phyloP scores from a whole-genome alignment of 2,113 vertebrate species.

The Malurus cyaneus region DNA sequence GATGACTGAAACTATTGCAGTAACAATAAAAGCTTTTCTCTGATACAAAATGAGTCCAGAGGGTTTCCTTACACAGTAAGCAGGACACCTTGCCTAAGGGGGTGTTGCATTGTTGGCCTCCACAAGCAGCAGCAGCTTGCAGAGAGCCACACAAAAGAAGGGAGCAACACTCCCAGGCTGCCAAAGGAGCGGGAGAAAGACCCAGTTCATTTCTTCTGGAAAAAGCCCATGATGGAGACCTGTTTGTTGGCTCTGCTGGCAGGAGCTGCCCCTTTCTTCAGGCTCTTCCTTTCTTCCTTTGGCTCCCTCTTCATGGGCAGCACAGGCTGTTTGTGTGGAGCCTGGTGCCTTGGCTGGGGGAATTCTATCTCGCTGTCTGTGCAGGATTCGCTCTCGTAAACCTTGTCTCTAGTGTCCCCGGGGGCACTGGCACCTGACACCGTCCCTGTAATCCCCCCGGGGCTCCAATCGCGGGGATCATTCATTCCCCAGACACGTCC shows the following conservation, averaged over 20 bases:
- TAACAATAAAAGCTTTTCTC: background rate
- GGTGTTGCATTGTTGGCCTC: background rate
- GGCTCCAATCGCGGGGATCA: accelerated
- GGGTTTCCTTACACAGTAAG: conserved; percentile 70
- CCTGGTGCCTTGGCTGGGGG: conserved; percentile 33
- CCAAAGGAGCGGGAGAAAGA: background rate
- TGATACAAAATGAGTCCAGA: conserved; percentile 1
- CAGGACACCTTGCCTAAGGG: background rate
- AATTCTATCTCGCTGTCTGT: conserved; percentile 85
- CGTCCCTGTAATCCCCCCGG: background rate
- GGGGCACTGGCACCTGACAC: background rate
- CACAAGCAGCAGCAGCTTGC: background rate
- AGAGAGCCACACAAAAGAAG: background rate
- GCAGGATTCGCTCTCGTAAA: conserved; percentile 90
- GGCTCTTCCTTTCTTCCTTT: conserved; percentile 77
- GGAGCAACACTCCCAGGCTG: background rate
- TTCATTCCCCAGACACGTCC: accelerated
- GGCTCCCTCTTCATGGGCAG: conserved; percentile 57
- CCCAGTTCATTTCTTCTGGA: conserved; percentile 85
- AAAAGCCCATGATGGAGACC: conserved; percentile 91
- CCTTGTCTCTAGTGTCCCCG: conserved; percentile 74
- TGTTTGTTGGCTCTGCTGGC: conserved; percentile 83
- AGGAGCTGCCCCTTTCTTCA: conserved; percentile 75
- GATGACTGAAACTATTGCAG: background rate
- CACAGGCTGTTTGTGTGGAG: conserved; percentile 15